Evolutionary conservation across 2,888 invertebrate genomes (phyloP).

Genomic region (Drosophila kokeensis): DNA sequence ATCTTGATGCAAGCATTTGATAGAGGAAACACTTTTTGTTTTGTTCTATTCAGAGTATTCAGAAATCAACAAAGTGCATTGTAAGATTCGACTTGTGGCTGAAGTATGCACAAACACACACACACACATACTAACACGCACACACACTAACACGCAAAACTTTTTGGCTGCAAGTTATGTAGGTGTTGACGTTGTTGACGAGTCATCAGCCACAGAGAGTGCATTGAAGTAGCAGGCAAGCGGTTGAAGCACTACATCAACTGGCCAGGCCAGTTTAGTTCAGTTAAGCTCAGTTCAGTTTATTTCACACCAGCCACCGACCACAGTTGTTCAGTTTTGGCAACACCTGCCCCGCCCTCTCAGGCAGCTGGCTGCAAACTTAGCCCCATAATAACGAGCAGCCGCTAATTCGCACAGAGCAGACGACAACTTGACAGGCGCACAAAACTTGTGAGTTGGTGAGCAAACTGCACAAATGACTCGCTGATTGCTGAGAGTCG

Average conservation of each 20-base stretch:
- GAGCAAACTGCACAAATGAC: slow-evolving; percentile 62
- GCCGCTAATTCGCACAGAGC: slow-evolving; percentile 69
- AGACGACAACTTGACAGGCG: slow-evolving; percentile 76
- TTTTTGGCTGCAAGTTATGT: slow-evolving; percentile 26
- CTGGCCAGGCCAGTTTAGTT: slow-evolving; percentile 9
- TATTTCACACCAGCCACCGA: slow-evolving; percentile 1
- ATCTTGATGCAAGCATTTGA: too few relatives aligned
- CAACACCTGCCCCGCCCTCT: slow-evolving; percentile 1
- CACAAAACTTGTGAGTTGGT: slow-evolving; percentile 10
- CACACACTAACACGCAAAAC: neutral
- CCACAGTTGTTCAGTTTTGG: slow-evolving; percentile 1
- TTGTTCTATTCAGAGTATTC: slow-evolving; percentile 19
- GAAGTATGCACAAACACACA: neutral
- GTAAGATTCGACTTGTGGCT: neutral
- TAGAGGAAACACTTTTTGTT: neutral
- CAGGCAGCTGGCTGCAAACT: slow-evolving; percentile 10
- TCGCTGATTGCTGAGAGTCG: slow-evolving; percentile 60
- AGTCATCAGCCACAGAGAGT: slow-evolving; percentile 21
- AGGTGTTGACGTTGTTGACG: slow-evolving; percentile 57
- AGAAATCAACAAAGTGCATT: neutral
- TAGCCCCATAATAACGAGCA: slow-evolving; percentile 54
- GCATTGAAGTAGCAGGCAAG: slow-evolving; percentile 2
- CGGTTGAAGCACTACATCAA: slow-evolving; percentile 11
- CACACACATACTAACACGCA: neutral
- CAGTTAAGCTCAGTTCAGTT: neutral